These are phyloP conservation scores for Solenopsis invicta DNA, from an alignment of 1,140 invertebrate genomes.

Conservation along the genomic window DNA sequence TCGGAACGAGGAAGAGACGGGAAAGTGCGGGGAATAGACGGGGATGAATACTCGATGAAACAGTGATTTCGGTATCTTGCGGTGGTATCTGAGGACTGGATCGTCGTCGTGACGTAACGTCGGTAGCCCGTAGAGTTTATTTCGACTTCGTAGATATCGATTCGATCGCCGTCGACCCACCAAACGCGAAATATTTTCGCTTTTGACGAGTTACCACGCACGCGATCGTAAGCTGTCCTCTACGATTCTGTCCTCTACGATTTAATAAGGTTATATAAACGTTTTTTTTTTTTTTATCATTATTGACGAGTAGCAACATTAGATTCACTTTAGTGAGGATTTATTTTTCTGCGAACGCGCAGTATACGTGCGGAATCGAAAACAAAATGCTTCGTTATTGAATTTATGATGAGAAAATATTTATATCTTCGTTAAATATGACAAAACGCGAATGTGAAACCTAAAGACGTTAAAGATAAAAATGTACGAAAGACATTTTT, in stretches of 20 bases:
- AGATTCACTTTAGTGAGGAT: background rate
- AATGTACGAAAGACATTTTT: slow-evolving; percentile 10
- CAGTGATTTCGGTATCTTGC: slow-evolving; percentile 66
- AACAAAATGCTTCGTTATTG: background rate
- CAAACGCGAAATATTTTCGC: slow-evolving; percentile 41
- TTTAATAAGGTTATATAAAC: background rate
- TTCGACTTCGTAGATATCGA: slow-evolving; percentile 67
- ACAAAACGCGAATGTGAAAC: background rate
- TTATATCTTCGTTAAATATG: background rate
- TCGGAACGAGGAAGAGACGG: slow-evolving; percentile 20
- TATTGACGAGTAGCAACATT: background rate
- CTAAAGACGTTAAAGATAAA: background rate
- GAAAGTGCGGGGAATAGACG: slow-evolving; percentile 1
- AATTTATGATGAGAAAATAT: slow-evolving; percentile 1
- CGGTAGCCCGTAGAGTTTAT: slow-evolving; percentile 60
- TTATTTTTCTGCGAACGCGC: background rate
- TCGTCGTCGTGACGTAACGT: slow-evolving; percentile 70
- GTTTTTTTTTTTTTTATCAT: background rate
- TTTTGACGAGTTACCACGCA: slow-evolving; percentile 16
- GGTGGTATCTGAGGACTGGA: slow-evolving; percentile 47
- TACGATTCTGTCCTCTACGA: background rate
- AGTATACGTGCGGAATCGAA: background rate
- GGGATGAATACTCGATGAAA: slow-evolving; percentile 38
- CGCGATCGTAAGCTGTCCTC: background rate
- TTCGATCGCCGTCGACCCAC: slow-evolving; percentile 45